Evolutionary conservation across 2,797 vertebrate species (phyloP).

Genomic region (Gambelia wislizenii): DNA sequence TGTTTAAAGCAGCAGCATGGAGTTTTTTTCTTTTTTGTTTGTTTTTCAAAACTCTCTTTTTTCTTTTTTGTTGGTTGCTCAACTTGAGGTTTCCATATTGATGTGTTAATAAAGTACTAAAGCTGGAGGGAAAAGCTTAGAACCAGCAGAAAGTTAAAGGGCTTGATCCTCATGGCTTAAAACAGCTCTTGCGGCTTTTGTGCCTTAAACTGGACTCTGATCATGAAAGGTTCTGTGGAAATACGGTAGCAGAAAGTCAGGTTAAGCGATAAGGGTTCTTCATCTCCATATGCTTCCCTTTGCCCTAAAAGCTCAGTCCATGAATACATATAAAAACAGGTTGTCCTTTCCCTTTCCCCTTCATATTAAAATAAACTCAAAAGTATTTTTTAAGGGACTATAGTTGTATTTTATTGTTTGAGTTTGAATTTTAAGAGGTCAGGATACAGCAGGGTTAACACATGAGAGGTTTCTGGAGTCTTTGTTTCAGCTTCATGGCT

Average conservation of each 20-base stretch:
- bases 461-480: slow-evolving; percentile 71
- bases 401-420: slow-evolving; percentile 72
- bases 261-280: slow-evolving; percentile 50
- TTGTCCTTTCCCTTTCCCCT: slow-evolving; percentile 73
- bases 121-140: slow-evolving; percentile 53
- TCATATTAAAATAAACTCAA: slow-evolving; percentile 82
- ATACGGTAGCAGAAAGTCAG: not conserved
- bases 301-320: slow-evolving; percentile 70
- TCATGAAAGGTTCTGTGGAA: not conserved
- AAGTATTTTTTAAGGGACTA: slow-evolving; percentile 76
- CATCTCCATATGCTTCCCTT: slow-evolving; percentile 74
- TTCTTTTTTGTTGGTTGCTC: slow-evolving; percentile 74
- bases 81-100: slow-evolving; percentile 70
- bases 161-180: slow-evolving; percentile 84
- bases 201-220: not conserved
- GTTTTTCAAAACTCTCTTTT: slow-evolving; percentile 62
- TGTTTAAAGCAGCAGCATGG: slow-evolving; percentile 84
- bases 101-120: slow-evolving; percentile 70
- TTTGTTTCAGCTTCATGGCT: slow-evolving; percentile 78
- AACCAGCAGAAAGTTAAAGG: slow-evolving; percentile 75
- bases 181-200: slow-evolving; percentile 77
- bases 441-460: slow-evolving; percentile 76
- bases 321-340: slow-evolving; percentile 70
- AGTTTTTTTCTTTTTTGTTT: slow-evolving; percentile 63
- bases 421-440: slow-evolving; percentile 79